These are phyloP conservation scores for Trichogramma pretiosum DNA, from an alignment of 1,140 invertebrate species.

Conservation along the genomic window DNA sequence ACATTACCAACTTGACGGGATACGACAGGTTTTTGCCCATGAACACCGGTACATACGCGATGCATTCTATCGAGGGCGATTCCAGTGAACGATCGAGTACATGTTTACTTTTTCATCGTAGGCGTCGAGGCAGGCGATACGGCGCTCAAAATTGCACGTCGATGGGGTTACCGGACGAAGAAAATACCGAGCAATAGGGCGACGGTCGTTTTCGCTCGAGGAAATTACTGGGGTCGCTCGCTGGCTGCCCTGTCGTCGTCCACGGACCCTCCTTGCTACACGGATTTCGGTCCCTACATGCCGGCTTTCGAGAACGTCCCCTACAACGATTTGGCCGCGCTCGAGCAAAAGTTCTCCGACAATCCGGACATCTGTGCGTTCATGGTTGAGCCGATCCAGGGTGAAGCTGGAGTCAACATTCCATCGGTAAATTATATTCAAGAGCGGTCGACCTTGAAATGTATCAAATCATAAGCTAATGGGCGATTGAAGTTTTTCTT, in stretches of 20 bases:
- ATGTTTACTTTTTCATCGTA: no score
- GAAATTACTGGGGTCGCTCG: constrained; percentile 79
- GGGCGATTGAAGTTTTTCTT: no score
- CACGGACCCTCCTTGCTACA: constrained; percentile 59
- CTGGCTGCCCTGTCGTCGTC: constrained; percentile 72
- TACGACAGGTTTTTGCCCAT: constrained; percentile 74
- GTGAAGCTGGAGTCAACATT: constrained; percentile 70
- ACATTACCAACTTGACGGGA: constrained; percentile 59
- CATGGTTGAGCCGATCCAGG: constrained; percentile 81
- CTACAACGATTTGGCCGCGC: constrained; percentile 53
- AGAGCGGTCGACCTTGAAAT: no score
- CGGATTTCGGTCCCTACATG: constrained; percentile 71
- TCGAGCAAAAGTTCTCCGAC: constrained; percentile 49
- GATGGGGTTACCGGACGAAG: constrained; percentile 75
- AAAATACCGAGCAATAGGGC: constrained; percentile 62
- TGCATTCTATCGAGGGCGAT: no score
- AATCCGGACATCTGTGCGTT: constrained; percentile 59
- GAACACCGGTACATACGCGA: constrained; percentile 69
- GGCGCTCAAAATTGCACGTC: constrained; percentile 63
- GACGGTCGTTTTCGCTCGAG: constrained; percentile 63
- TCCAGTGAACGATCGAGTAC: no score
- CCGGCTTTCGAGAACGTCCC: constrained; percentile 65
- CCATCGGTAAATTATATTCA: constrained; percentile 47
- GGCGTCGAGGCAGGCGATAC: constrained; percentile 76
- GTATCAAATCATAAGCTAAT: no score